Base-by-base conservation (phyloP, 2,797 vertebrate genomes). In the Alauda arvensis region DNA sequence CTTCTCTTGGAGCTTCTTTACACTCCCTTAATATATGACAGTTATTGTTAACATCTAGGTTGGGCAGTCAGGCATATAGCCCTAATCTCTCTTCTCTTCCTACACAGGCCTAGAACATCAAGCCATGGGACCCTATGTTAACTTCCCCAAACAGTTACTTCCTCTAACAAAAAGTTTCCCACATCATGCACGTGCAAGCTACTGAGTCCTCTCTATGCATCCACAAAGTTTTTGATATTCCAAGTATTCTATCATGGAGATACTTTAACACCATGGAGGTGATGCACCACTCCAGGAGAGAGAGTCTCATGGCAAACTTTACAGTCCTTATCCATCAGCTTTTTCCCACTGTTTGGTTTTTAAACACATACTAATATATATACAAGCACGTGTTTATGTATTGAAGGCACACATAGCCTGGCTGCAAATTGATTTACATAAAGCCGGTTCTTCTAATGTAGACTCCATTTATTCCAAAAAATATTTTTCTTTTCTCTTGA, bases 151-250 rank as follows among this genome's bases (percentile, higher is more conserved):
- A 39, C 6, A 62, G 40, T 45, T 53, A 34, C 6, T 75, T 87
- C 34, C 31, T 55, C 62, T 52, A 85, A 48, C 40, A 42, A 29
- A 52, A 74, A 24, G 18, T 18, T 77, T 45, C 40, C 39, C n/a
- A 42, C 33, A 55, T 49, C 24, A 42, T 9, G 10, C 60, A 69
- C 0, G 0, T 37, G 45, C 39, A 65, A 80, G 17, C 6, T 15
- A 31, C 26, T 34, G 19, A 21, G 31, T n/a, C 14, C n/a, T 40
- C 34, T 49, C 72, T n/a, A 7, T 21, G 37, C 13, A 5, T 14
- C 13, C 28, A 48, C 21, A 13, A 61, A 37, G 29, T 18, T 68
- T 78, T 33, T 52, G 14, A 45, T 39, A 45, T 24, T 51, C 31
- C 25, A 60, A 52, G 6, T 46, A 45, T n/a, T 61, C 2, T 14